phyloP scores from a whole-genome alignment of 2,797 vertebrate species.

The Cheirogaleus major region DNA sequence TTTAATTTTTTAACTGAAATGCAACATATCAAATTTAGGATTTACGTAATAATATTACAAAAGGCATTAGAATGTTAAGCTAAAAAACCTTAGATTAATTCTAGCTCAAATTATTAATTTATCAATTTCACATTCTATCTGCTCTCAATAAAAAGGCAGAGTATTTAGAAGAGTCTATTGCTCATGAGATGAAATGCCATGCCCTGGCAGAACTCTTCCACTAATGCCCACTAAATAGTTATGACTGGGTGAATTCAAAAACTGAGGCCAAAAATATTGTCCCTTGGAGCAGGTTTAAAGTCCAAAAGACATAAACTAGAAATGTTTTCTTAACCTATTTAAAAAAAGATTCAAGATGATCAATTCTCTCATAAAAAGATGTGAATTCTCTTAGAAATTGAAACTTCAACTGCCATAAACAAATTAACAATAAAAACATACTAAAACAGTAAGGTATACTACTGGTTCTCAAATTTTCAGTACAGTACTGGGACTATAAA shows the following conservation, averaged over 20 bases:
- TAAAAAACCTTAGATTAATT: conserved; percentile 8
- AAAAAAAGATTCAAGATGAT: neutral
- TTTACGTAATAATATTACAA: conserved; percentile 28
- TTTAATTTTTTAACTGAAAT: conserved; percentile 11
- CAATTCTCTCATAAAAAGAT: neutral
- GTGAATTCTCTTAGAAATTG: neutral
- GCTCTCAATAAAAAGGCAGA: neutral
- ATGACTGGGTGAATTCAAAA: neutral
- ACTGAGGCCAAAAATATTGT: neutral
- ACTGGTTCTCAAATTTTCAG: neutral
- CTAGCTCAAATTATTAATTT: neutral
- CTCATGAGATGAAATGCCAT: neutral
- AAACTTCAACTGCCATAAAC: neutral
- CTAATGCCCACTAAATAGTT: neutral
- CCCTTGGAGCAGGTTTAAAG: neutral
- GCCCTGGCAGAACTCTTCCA: neutral
- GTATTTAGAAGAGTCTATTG: neutral
- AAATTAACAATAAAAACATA: neutral
- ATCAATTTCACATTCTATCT: neutral
- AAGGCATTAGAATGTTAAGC: neutral
- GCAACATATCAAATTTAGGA: neutral
- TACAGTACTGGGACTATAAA: neutral
- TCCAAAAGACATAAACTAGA: neutral
- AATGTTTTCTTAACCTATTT: neutral
- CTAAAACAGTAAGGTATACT: neutral